Evolutionary conservation across 2,797 vertebrate genomes (phyloP), one percentile per base, ranked within the genome.

Genomic region (Knipowitschia caucasica): DNA sequence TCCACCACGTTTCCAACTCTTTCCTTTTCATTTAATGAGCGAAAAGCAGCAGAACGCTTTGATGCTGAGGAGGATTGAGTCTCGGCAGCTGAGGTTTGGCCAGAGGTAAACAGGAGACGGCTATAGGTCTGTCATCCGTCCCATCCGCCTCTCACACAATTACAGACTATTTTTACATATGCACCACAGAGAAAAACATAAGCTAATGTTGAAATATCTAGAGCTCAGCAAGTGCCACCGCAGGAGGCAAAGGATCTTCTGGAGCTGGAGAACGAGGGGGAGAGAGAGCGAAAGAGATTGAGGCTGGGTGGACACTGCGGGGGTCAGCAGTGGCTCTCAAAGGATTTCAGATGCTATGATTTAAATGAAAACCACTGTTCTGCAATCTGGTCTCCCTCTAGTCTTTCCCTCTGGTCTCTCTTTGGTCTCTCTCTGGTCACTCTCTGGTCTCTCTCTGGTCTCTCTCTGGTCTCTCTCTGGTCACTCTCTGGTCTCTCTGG

Each of bases 71-170:
- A 67, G 26, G 58, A 67, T 77, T 76, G 42, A 59, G 5, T 24
- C 8, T 20, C 14, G 6, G 26, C 62, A 50, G 39, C 57, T 50
- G 42, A 57, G 38, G 45, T n/a, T n/a, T 59, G 17, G 57, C 17
- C 43, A 45, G n/a, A 27, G 45, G 38, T 71, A 64, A 77, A 77
- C 75, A 79, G n/a, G n/a, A 75, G 53, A 78, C 67, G 75, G 73
- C 64, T 14, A 42, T 62, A 44, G 36, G 53, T 49, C 77, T 34
- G 7, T 7, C 15, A 17, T 9, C 12, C 39, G 1, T n/a, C 7
- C 3, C 17, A 3, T 18, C n/a, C 15, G 18, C 14, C 39, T 23
- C 17, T 40, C 39, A 62, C 52, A 68, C 77, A 75, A 78, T 68
- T 73, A 62, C 56, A 47, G 44, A 47, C 67, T 73, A 67, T 80